Conservation (phyloP, 2,888 invertebrate genomes). For the Carterocephalus palaemon region DNA sequence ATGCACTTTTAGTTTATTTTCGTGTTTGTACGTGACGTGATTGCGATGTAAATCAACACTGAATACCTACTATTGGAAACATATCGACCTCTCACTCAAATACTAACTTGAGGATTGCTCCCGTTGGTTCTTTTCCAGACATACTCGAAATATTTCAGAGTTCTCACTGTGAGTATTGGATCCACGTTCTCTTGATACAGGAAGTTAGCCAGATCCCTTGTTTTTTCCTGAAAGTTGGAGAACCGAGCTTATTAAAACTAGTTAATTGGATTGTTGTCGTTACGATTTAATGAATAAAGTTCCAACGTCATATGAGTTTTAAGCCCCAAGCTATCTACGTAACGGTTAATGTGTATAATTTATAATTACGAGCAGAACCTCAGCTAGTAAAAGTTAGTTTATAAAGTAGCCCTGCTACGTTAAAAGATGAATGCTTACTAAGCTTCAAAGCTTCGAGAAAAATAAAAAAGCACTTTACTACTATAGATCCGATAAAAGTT, state of each 20-base stretch:
- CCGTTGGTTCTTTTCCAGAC: constrained; percentile 76
- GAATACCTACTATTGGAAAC: too few relatives aligned
- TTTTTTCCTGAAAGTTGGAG: constrained; percentile 59
- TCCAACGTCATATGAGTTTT: constrained; percentile 34
- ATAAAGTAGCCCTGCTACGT: constrained; percentile 13
- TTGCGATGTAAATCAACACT: background rate
- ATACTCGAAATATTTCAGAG: constrained; percentile 73
- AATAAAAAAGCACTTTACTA: too few relatives aligned
- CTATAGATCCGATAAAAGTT: too few relatives aligned
- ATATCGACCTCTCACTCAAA: too few relatives aligned
- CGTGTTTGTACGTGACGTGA: too few relatives aligned
- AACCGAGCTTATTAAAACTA: constrained; percentile 57
- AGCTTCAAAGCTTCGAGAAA: too few relatives aligned
- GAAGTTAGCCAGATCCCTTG: constrained; percentile 65
- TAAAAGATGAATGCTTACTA: constrained; percentile 8
- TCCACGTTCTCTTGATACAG: constrained; percentile 69
- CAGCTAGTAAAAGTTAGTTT: constrained; percentile 12
- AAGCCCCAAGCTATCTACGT: constrained; percentile 8
- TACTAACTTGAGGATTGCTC: constrained; percentile 65
- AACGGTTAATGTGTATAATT: constrained; percentile 18
- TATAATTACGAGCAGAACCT: constrained; percentile 21
- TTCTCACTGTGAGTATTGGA: constrained; percentile 56
- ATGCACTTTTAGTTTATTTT: too few relatives aligned
- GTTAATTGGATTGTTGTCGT: constrained; percentile 48
- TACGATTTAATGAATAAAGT: constrained; percentile 58